Conservation (phyloP, 2,888 invertebrate genomes). For the Drosophila infuscata region DNA sequence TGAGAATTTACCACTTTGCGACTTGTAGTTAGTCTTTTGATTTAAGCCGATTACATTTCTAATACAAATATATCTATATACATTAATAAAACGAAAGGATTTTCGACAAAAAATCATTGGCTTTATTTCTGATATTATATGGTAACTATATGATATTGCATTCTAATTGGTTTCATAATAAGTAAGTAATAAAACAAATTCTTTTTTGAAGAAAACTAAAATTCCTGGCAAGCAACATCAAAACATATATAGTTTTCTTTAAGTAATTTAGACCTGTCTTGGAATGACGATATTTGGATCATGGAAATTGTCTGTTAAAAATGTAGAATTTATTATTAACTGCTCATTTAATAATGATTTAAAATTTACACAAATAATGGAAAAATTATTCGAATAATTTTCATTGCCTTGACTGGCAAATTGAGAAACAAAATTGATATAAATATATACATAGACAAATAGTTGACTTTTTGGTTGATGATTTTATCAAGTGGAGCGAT, state of each 20-base stretch:
- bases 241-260: neutral
- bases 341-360: neutral
- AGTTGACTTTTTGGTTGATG: neutral
- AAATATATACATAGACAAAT: too few relatives aligned
- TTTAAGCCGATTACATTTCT: conserved; percentile 59
- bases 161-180: neutral
- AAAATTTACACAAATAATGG: neutral
- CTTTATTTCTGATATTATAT: neutral
- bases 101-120: conserved; percentile 34
- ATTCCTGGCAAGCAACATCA: neutral
- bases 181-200: neutral
- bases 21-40: conserved; percentile 58
- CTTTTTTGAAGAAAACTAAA: neutral
- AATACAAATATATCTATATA: conserved; percentile 29
- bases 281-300: neutral
- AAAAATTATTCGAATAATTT: neutral
- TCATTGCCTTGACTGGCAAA: conserved; percentile 1
- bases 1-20: conserved; percentile 26
- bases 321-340: neutral
- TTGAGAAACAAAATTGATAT: neutral
- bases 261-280: neutral
- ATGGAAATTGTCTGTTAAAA: neutral
- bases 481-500: neutral
- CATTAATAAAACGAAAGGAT: conserved; percentile 59
- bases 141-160: neutral